Base-by-base conservation (phyloP, 2,888 invertebrate species). In the Pristionchus fissidentatus region DNA sequence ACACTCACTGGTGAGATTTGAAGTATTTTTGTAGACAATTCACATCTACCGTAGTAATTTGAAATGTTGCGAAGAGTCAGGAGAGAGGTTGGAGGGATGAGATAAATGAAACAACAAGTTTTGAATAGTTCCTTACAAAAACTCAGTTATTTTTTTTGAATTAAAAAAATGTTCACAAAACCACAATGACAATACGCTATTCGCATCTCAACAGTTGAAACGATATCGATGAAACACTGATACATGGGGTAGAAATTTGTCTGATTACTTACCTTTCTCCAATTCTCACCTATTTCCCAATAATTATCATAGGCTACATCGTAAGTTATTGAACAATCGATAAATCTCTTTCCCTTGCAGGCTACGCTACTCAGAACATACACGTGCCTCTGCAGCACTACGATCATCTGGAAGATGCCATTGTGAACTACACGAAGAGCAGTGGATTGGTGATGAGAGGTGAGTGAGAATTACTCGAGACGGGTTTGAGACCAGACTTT, bases 1-100 rank as follows among this genome's bases (percentile, higher is more conserved):
- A 90, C 91, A 0, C 85, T 88, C 49, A 89, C 91, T 13, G 87
- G 90, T 82, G 0, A n/a, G 26, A 66, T 29, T 41, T 75, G 38
- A 41, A 5, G 5, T 5, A 70, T 13, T 13, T 41, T 22, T 32
- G 35, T 32, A 13, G 10, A 70, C 15, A 38, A 35, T 62, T 19
- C 8, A 13, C 32, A 62, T 62, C 13, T 62, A 62, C 32, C 13
- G 62, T 62, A 62, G 10, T 10, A 62, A 29, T 26, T n/a, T 62
- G n/a, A n/a, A n/a, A n/a, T n/a, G n/a, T n/a, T n/a, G n/a, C n/a
- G n/a, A n/a, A n/a, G n/a, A n/a, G n/a, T n/a, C n/a, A n/a, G n/a
- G n/a, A n/a, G n/a, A n/a, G n/a, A 46, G 15, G 46, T 15, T 22
- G 55, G n/a, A 4, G n/a, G 55, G 55, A 10, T 60, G 32, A 32